Evolutionary conservation across 2,113 vertebrate genomes (phyloP).

Genomic region (Corythornis madagascariensis): DNA sequence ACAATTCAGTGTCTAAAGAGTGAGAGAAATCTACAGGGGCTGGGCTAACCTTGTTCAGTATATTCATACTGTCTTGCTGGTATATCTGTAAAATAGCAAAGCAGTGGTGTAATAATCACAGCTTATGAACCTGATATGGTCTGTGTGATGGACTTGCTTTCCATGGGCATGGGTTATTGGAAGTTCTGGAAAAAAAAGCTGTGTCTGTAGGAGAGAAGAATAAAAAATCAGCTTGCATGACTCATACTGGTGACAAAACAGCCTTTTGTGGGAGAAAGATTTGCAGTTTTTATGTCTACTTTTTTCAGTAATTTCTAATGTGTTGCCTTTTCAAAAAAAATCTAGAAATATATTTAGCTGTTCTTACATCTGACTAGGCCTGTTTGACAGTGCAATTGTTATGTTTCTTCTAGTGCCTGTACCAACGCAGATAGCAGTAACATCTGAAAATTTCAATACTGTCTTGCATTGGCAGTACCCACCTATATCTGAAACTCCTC

Average conservation of each 20-base stretch:
- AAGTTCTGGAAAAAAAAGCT: not conserved
- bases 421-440: slow-evolving; percentile 37
- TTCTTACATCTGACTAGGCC: not conserved
- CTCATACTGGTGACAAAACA: not conserved
- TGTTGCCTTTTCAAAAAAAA: not conserved
- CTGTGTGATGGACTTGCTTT: not conserved
- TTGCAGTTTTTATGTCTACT: not conserved
- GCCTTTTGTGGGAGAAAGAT: not conserved
- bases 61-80: not conserved
- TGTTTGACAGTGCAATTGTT: not conserved
- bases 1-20: not conserved
- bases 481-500: not conserved
- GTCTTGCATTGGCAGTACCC: slow-evolving; percentile 64
- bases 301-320: not conserved
- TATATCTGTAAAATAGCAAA: not conserved
- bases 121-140: not conserved
- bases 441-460: slow-evolving; percentile 61
- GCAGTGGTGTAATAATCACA: not conserved
- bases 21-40: not conserved
- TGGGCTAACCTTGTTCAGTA: not conserved
- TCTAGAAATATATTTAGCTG: not conserved
- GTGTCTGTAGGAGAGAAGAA: not conserved
- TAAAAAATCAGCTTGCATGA: not conserved
- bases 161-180: not conserved
- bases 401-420: slow-evolving; percentile 59